Percentiles rank a stretch among this genome's conserved stretches.
These are phyloP conservation scores for Chrosomus eos DNA, from an alignment of 2,797 vertebrate species.

Conservation along the genomic window DNA sequence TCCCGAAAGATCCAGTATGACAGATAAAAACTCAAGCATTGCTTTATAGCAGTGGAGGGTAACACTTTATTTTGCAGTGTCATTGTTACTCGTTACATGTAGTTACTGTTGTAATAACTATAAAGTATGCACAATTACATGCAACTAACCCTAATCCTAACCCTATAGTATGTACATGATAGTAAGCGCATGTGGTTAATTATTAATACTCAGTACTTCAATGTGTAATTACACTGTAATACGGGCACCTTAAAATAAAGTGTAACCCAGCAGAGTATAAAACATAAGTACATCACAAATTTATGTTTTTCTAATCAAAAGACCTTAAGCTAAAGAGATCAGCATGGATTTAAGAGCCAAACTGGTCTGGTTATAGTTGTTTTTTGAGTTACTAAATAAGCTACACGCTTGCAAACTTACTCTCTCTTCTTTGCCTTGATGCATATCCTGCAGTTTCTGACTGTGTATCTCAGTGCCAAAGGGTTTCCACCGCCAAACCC, in stretches of 20 bases:
- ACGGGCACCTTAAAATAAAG: no score
- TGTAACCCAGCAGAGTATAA: neutral
- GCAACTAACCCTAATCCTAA: no score
- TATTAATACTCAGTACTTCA: no score
- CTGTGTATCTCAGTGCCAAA: conserved; percentile 57
- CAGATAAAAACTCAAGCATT: neutral
- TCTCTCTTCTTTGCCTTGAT: conserved; percentile 31
- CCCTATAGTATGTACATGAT: no score
- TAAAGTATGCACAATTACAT: no score
- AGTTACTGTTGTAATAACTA: no score
- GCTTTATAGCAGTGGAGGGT: neutral
- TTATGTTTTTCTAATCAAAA: neutral
- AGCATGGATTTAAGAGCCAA: conserved; percentile 22
- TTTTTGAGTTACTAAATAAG: conserved; percentile 5
- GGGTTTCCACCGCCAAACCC: conserved; percentile 45
- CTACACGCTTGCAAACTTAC: neutral
- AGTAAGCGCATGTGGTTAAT: no score
- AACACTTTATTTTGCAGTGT: no score
- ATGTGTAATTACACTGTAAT: no score
- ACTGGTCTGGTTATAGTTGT: neutral
- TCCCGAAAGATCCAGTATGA: neutral
- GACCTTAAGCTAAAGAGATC: neutral
- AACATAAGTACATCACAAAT: neutral
- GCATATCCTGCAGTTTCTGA: conserved; percentile 42
- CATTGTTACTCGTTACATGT: no score